Percentiles rank a stretch among this genome's conserved stretches.
Evolutionary conservation across 2,888 invertebrate species (phyloP).

Genomic region (Dicyrtoma fusca): DNA sequence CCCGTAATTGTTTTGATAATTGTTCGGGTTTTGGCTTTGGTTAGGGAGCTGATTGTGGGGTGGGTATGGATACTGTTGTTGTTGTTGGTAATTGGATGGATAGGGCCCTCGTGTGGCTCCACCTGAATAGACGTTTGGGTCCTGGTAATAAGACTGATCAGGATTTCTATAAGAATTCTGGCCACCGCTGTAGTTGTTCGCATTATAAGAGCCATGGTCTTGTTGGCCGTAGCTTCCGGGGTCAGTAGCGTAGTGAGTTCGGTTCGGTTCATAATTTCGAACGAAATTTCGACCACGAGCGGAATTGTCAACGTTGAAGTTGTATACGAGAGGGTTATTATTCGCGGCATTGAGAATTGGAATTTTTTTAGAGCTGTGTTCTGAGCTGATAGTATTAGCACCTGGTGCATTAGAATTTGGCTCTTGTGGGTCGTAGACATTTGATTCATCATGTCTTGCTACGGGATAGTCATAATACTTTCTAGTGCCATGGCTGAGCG

Average conservation of each 20-base stretch:
- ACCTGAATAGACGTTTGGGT: too few relatives aligned
- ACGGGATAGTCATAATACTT: too few relatives aligned
- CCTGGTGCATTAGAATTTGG: too few relatives aligned
- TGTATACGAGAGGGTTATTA: constrained; percentile 12
- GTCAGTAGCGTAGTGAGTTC: neutral
- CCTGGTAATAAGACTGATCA: too few relatives aligned
- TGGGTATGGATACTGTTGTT: neutral
- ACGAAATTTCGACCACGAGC: neutral
- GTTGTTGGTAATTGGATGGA: neutral
- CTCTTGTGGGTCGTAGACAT: too few relatives aligned
- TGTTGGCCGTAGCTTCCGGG: neutral
- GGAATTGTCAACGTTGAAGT: constrained; percentile 1
- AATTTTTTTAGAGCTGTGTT: too few relatives aligned
- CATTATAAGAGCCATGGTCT: neutral
- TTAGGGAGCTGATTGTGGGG: neutral
- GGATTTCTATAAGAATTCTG: too few relatives aligned
- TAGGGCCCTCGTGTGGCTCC: neutral
- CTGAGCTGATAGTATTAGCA: too few relatives aligned
- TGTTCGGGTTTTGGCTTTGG: neutral
- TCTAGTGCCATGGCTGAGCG: too few relatives aligned
- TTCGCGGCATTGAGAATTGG: too few relatives aligned
- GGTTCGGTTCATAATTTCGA: too few relatives aligned
- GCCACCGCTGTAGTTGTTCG: neutral
- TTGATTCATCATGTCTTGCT: too few relatives aligned
- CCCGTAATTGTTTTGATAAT: neutral